Base-by-base conservation (phyloP, 2,888 invertebrate genomes). In the Loripinus fragilis region DNA sequence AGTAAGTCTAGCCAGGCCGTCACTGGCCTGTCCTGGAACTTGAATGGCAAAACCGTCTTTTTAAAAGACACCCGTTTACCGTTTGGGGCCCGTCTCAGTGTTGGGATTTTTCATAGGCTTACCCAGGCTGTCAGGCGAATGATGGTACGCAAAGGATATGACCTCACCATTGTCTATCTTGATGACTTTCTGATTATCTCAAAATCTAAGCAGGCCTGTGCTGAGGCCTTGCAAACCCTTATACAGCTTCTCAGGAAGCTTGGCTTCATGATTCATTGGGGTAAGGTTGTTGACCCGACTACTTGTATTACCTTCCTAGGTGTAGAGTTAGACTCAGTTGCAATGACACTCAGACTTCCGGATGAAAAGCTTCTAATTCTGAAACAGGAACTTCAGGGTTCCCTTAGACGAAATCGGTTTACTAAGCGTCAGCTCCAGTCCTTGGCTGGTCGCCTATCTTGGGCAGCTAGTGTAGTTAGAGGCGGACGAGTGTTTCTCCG, bases 161-260 rank as follows among this genome's bases (percentile, higher is more conserved):
- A n/a, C n/a, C n/a, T n/a, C n/a, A n/a, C n/a, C n/a, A n/a, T n/a
- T n/a, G n/a, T 48, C 48, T 48, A 48, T n/a, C 48, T 48, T 5
- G 48, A 55, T 28, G 55, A 55, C 30, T 55, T 55, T 55, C 28
- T 55, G 28, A 55, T 55, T 7, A 66, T 66, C 38, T 35, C 66
- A 5, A 38, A 41, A 28, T 25, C 55, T 5, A 55, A 55, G 28
- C 25, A 55, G 8, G 55, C 17, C 30, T 55, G 55, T 55, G 66
- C 66, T 12, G 35, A 41, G 20, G 66, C 41, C 7, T n/a, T 66
- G 5, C 33, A 66, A 7, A 8, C 3, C 20, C 38, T 35, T 8
- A n/a, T 35, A 35, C 38, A 41, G 41, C 41, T 66, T 66, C 66
- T 66, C 66, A 35, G 66, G 38, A 35, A 66, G 66, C 38, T 66